These are phyloP conservation scores for Junonia oenone DNA, from an alignment of 2,888 invertebrate genomes.

Conservation along the genomic window DNA sequence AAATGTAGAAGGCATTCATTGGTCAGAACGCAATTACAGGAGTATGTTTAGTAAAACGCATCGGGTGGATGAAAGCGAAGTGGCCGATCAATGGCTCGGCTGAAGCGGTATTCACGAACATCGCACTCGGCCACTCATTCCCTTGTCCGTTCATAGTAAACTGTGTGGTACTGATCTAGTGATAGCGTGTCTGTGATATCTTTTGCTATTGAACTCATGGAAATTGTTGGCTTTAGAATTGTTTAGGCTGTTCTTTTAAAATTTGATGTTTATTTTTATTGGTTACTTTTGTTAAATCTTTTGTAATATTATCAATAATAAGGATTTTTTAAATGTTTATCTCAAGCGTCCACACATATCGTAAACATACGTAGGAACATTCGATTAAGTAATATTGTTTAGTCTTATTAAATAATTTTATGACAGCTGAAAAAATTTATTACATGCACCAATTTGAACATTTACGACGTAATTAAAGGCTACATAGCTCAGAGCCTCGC, in stretches of 20 bases:
- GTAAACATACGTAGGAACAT: no score
- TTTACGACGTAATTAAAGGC: conserved; percentile 20
- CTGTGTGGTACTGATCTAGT: not conserved
- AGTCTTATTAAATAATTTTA: no score
- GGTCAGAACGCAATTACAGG: not conserved
- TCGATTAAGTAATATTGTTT: no score
- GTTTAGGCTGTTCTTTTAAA: no score
- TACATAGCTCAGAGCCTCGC: conserved; percentile 15
- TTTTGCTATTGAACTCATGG: no score
- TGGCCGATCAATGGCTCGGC: not conserved
- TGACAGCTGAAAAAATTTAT: not conserved
- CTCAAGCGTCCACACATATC: no score
- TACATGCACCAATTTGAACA: conserved; percentile 7
- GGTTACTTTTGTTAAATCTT: no score
- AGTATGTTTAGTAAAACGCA: not conserved
- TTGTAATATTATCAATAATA: no score
- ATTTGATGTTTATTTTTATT: no score
- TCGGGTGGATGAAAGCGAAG: not conserved
- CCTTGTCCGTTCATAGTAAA: not conserved
- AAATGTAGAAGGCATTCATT: not conserved
- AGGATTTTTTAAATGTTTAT: no score
- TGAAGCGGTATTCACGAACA: not conserved
- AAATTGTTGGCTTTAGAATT: no score
- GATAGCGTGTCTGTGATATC: not conserved
- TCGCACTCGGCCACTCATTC: not conserved